Conservation (phyloP, 92 coral and sea anemone species). For the Porites lobata region DNA sequence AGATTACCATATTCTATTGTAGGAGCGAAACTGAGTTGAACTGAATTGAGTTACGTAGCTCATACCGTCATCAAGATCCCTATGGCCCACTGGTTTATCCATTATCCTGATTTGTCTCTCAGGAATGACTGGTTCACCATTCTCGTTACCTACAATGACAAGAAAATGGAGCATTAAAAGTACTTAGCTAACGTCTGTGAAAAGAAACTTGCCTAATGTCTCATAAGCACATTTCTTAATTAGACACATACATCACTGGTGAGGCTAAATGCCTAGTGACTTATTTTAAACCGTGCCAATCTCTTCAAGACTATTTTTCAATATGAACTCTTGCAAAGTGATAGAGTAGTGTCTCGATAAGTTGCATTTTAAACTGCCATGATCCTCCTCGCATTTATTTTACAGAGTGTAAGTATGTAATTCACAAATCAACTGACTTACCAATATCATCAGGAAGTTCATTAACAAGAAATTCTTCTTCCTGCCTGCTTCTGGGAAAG, state of each 20-base stretch:
- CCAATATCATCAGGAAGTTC: conserved; percentile 90
- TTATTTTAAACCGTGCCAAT: too few species aligned
- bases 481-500: conserved; percentile 91
- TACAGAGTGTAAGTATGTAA: neutral
- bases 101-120: conserved; percentile 94
- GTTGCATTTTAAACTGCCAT: neutral
- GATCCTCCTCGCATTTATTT: neutral
- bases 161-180: neutral
- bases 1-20: too few species aligned
- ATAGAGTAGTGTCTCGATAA: too few species aligned
- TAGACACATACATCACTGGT: too few species aligned
- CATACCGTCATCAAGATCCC: conserved; percentile 44
- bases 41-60: neutral
- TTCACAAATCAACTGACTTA: conserved; percentile 13
- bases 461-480: conserved; percentile 75
- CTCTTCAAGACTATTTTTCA: too few species aligned
- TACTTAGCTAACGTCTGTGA: neutral
- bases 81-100: conserved; percentile 79
- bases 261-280: too few species aligned
- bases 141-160: conserved; percentile 84
- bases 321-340: too few species aligned
- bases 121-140: conserved; percentile 95
- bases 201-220: neutral
- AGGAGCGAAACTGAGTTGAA: too few species aligned
- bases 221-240: too few species aligned